Percentiles rank a stretch among this genome's conserved stretches.
Evolutionary conservation across 2,888 invertebrate genomes (phyloP).

Genomic region (Noctua janthe): DNA sequence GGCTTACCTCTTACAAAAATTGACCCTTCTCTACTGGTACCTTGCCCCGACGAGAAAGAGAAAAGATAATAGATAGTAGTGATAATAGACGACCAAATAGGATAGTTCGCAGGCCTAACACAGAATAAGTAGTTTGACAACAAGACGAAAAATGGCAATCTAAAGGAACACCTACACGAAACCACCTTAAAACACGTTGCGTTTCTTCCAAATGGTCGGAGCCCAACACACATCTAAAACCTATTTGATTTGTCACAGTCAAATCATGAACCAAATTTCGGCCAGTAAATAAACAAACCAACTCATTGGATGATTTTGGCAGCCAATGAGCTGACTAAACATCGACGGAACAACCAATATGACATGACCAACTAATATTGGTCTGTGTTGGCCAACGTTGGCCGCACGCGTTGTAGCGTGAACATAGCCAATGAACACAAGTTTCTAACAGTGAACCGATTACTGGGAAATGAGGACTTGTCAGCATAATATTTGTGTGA

Average conservation of each 20-base stretch:
- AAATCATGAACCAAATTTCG: conserved; percentile 30
- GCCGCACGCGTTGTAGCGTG: conserved; percentile 49
- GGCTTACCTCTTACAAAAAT: too few species aligned
- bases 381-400: conserved; percentile 30
- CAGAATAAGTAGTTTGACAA: not conserved
- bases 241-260: not conserved
- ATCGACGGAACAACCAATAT: conserved; percentile 15
- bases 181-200: not conserved
- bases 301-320: conserved; percentile 24
- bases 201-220: not conserved
- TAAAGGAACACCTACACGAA: not conserved
- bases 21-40: too few species aligned
- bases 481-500: conserved; percentile 27
- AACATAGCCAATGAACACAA: conserved; percentile 56
- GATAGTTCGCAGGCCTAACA: not conserved
- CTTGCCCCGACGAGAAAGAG: not conserved
- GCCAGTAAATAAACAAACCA: conserved; percentile 19
- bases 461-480: conserved; percentile 7
- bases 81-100: not conserved
- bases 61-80: not conserved
- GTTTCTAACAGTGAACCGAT: conserved; percentile 32
- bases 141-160: too few species aligned
- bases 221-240: not conserved
- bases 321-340: conserved; percentile 32
- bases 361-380: not conserved